Base-by-base conservation (phyloP, 2,797 vertebrate species). In the Dallia pectoralis region DNA sequence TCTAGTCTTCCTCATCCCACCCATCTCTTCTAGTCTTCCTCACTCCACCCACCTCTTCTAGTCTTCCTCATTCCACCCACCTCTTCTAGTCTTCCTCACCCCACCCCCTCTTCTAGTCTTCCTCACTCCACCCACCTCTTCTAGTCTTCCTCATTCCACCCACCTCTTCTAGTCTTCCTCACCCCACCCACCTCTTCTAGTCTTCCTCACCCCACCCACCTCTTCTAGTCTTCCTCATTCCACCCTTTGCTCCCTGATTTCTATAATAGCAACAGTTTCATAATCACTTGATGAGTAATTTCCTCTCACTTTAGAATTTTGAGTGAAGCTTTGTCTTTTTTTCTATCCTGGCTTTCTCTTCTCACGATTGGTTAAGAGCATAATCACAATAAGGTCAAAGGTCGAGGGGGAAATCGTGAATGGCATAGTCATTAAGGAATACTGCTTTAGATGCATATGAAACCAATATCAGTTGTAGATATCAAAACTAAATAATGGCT, bases 241-340 rank as follows among this genome's bases (percentile, higher is more conserved):
- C 77, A 85, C 56, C 89, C 86, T 82, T 87, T 87, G 87, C 85
- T 81, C 78, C 75, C 90, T 92, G 91, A 93, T 93, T 95, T 94
- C 87, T 91, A 85, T 94, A 93, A 93, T 91, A 89, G 88, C 89
- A 94, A 87, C 87, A 89, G 82, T 84, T 88, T 82, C 84, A 92
- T 91, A 92, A 94, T 93, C 92, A 93, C 92, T 93, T 89, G 89
- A 91, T 91, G 90, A 89, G 91, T 93, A 91, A 94, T 94, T 94
- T 93, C 88, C 88, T 90, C 88, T 91, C 89, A 92, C 93, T 92
- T 92, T 77, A 80, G 87, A 90, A 91, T 89, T 36, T 89, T 84
- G 72, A 83, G 77, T 73, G 86, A 88, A 85, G 77, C 77, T 82
- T 85, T 77, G 62, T 67, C 40, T 9, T 80, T 53, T 51, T 67